These are phyloP conservation scores for Conopomorpha cramerella DNA, from an alignment of 1,140 invertebrate species.

Conservation along the genomic window DNA sequence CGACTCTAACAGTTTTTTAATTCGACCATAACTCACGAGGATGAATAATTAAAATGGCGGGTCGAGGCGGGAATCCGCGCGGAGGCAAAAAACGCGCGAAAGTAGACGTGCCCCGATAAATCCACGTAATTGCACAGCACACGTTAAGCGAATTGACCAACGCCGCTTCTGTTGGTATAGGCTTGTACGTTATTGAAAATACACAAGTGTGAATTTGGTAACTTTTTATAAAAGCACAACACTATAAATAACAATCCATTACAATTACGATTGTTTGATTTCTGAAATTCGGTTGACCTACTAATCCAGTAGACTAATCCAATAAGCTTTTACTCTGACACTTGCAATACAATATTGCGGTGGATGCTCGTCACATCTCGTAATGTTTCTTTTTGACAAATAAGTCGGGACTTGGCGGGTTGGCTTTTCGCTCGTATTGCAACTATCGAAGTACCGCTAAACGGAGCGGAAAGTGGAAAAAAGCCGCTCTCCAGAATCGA, in stretches of 20 bases:
- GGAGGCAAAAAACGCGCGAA: constrained; percentile 39
- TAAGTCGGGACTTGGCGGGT: constrained; percentile 18
- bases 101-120: constrained; percentile 33
- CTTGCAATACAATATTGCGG: too few species aligned
- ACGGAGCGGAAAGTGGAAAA: constrained; percentile 55
- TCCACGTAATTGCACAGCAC: constrained; percentile 41
- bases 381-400: constrained; percentile 22
- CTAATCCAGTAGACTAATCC: too few species aligned
- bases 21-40: constrained; percentile 61
- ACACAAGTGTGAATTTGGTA: too few species aligned
- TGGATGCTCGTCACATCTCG: constrained; percentile 20
- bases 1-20: constrained; percentile 63
- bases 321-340: too few species aligned
- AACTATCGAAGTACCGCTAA: constrained; percentile 37
- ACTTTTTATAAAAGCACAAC: too few species aligned
- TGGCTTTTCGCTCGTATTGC: too few species aligned
- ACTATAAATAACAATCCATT: too few species aligned
- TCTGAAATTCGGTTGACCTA: too few species aligned
- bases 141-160: too few species aligned
- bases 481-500: constrained; percentile 55
- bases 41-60: constrained; percentile 61
- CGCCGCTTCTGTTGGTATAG: too few species aligned
- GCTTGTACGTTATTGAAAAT: too few species aligned
- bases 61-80: constrained; percentile 35
- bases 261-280: too few species aligned